Evolutionary conservation across 2,113 vertebrate genomes (phyloP).

Genomic region (Candoia aspera): DNA sequence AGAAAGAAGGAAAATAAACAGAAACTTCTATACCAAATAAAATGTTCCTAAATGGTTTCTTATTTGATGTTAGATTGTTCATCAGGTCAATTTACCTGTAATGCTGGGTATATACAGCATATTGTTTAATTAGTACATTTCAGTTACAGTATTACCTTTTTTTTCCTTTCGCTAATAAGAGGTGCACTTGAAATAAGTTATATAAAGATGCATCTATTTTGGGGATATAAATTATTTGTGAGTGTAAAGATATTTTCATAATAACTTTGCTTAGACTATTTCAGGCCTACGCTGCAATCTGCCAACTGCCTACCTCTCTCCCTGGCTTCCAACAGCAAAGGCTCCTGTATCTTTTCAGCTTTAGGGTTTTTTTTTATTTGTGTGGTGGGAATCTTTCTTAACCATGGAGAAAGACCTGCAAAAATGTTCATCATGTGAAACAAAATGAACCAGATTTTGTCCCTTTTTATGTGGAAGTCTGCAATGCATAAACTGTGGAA

Average conservation of each 20-base stretch:
- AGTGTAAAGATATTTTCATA: background rate
- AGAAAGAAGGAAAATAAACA: background rate
- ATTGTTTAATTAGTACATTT: background rate
- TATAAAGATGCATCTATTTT: constrained; percentile 14
- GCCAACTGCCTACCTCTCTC: background rate
- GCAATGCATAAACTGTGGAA: background rate
- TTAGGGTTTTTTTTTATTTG: background rate
- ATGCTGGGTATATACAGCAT: background rate
- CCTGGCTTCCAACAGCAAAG: background rate
- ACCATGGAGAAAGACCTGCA: background rate
- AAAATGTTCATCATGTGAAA: background rate
- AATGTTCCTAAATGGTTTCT: background rate
- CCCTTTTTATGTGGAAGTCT: background rate
- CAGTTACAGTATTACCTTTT: background rate
- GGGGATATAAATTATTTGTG: background rate
- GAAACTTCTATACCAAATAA: background rate
- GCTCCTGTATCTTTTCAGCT: background rate
- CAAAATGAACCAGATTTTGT: background rate
- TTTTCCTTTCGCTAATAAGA: background rate
- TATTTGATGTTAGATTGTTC: background rate
- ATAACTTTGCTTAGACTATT: background rate
- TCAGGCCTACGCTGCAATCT: background rate
- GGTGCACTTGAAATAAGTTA: background rate
- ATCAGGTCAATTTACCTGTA: background rate
- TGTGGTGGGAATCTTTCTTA: background rate